Conservation (phyloP, 1,140 invertebrate species). For the Sitophilus oryzae region DNA sequence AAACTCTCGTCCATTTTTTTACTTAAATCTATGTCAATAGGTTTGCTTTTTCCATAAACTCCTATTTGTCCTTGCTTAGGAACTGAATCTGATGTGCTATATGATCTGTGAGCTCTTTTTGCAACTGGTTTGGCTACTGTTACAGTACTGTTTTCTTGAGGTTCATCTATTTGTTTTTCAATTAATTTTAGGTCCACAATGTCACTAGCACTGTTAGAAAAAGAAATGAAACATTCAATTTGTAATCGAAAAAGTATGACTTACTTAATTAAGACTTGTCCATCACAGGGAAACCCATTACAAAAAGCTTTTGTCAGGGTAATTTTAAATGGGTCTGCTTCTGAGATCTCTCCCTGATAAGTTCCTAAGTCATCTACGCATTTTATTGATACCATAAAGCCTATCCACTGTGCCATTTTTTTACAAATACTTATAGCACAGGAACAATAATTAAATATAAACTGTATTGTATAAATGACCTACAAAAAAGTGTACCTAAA, state of each 20-base stretch:
- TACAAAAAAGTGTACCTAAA: constrained; percentile 2
- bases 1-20: constrained; percentile 22
- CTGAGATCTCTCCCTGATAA: constrained; percentile 74
- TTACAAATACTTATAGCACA: constrained; percentile 32
- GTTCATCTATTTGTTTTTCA: constrained; percentile 44
- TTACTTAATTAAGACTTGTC: constrained; percentile 32
- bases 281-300: constrained; percentile 65
- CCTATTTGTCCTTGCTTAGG: constrained; percentile 37
- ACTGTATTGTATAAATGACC: constrained; percentile 3
- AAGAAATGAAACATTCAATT: not conserved
- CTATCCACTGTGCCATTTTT: constrained; percentile 60
- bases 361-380: constrained; percentile 61
- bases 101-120: constrained; percentile 46
- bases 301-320: constrained; percentile 72
- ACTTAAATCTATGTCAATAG: constrained; percentile 37
- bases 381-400: constrained; percentile 71
- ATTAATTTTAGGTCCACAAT: constrained; percentile 58
- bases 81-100: constrained; percentile 47
- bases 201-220: constrained; percentile 52
- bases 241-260: constrained; percentile 11
- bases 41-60: constrained; percentile 37
- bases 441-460: not conserved
- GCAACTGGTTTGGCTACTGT: constrained; percentile 52
- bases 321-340: constrained; percentile 63
- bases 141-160: constrained; percentile 46